Percentiles rank a stretch among this genome's conserved stretches.
Conservation (phyloP, 2,888 invertebrate genomes). For the Pachycephus smyrnensis region DNA sequence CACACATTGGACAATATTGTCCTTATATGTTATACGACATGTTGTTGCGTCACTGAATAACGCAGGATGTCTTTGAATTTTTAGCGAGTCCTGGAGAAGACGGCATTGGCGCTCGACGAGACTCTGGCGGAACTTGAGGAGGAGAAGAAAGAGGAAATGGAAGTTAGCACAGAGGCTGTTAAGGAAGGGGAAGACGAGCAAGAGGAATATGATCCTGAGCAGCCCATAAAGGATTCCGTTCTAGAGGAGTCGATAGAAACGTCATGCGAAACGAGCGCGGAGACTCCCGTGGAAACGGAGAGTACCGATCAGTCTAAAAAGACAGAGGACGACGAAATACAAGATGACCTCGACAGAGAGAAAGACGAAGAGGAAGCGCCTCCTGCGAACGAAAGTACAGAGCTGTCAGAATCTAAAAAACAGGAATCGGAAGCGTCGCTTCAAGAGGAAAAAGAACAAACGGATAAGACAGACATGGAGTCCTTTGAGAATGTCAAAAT, state of each 20-base stretch:
- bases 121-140: slow-evolving; percentile 49
- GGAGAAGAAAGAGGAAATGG: slow-evolving; percentile 44
- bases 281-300: slow-evolving; percentile 76
- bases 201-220: slow-evolving; percentile 13
- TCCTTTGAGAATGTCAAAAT: slow-evolving; percentile 70
- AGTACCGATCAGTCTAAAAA: slow-evolving; percentile 76
- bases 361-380: slow-evolving; percentile 42
- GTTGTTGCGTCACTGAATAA: background rate
- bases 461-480: slow-evolving; percentile 42
- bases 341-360: slow-evolving; percentile 50
- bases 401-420: slow-evolving; percentile 33
- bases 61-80: slow-evolving; percentile 1
- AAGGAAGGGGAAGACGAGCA: slow-evolving; percentile 46
- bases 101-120: slow-evolving; percentile 49
- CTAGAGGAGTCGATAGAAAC: slow-evolving; percentile 63
- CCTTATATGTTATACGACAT: background rate
- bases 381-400: slow-evolving; percentile 55
- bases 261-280: slow-evolving; percentile 76
- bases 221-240: slow-evolving; percentile 3
- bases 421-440: slow-evolving; percentile 15
- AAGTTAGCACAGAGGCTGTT: slow-evolving; percentile 50
- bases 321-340: slow-evolving; percentile 70
- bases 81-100: slow-evolving; percentile 59
- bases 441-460: slow-evolving; percentile 55
- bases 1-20: background rate